These are phyloP conservation scores for Drosophila melanica DNA, from an alignment of 1,140 invertebrate species.

Conservation along the genomic window DNA sequence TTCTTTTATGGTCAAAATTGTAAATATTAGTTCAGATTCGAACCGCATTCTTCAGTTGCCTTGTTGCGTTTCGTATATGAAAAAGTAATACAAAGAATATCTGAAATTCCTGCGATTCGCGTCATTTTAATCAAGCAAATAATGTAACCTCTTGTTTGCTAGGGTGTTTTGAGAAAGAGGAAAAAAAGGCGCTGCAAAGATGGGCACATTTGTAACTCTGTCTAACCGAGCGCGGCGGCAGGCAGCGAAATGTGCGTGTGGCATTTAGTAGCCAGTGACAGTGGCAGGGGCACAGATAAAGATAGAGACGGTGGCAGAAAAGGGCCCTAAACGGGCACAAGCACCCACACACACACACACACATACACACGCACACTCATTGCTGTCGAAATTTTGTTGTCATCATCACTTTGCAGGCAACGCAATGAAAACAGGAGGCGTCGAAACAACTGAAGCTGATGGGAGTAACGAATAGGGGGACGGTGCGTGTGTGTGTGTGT, in stretches of 20 bases:
- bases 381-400: constrained; percentile 76
- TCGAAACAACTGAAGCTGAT: constrained; percentile 14
- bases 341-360: constrained; percentile 18
- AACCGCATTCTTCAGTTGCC: no score
- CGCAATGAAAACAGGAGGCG: constrained; percentile 14
- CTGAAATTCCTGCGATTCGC: background rate
- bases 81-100: no score
- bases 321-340: constrained; percentile 23
- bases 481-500: background rate
- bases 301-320: constrained; percentile 27
- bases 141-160: background rate
- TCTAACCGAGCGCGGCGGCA: constrained; percentile 64
- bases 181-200: constrained; percentile 27
- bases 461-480: background rate
- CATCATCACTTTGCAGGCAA: constrained; percentile 74
- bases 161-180: constrained; percentile 4
- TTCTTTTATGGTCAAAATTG: no score
- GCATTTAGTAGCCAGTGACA: constrained; percentile 49
- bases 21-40: no score
- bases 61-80: no score
- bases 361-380: constrained; percentile 30
- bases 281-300: constrained; percentile 25
- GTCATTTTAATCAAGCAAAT: background rate
- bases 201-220: constrained; percentile 74
- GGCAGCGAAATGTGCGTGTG: constrained; percentile 72